Percentiles rank a stretch among this genome's conserved stretches.
Conservation (phyloP, 2,797 vertebrate genomes). For the Lepidocolaptes lacrymiger region DNA sequence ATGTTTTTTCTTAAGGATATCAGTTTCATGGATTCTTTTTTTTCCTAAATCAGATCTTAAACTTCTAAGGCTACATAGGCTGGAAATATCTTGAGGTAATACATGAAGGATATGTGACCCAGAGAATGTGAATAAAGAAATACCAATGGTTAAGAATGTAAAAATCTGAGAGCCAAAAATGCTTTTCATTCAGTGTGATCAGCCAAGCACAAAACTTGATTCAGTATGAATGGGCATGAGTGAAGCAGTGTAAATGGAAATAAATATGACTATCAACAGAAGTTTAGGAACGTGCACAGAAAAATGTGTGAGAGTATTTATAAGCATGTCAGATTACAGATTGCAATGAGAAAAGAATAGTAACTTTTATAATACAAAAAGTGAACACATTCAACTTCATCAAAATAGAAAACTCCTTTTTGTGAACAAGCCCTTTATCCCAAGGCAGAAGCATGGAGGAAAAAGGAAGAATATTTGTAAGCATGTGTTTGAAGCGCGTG, state of each 20-base stretch:
- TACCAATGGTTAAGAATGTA: neutral
- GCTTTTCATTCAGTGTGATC: neutral
- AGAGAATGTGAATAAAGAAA: slow-evolving; percentile 1
- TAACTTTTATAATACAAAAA: neutral
- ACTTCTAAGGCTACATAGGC: neutral
- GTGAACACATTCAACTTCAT: neutral
- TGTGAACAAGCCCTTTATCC: neutral
- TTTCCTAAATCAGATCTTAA: neutral
- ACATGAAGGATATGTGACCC: neutral
- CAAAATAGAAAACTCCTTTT: neutral
- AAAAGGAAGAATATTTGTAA: neutral
- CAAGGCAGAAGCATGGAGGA: neutral
- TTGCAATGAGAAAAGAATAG: neutral
- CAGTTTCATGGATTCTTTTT: neutral
- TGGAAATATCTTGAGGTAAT: neutral
- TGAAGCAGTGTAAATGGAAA: neutral
- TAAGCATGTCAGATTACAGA: neutral
- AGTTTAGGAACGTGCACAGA: neutral
- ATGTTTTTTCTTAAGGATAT: neutral
- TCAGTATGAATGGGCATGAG: neutral
- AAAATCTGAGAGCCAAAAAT: neutral
- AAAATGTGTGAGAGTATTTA: neutral
- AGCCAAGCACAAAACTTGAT: neutral
- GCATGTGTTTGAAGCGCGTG: neutral
- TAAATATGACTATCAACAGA: neutral